Conservation (phyloP, 92 coral and sea anemone species). For the Paragorgia papillata region DNA sequence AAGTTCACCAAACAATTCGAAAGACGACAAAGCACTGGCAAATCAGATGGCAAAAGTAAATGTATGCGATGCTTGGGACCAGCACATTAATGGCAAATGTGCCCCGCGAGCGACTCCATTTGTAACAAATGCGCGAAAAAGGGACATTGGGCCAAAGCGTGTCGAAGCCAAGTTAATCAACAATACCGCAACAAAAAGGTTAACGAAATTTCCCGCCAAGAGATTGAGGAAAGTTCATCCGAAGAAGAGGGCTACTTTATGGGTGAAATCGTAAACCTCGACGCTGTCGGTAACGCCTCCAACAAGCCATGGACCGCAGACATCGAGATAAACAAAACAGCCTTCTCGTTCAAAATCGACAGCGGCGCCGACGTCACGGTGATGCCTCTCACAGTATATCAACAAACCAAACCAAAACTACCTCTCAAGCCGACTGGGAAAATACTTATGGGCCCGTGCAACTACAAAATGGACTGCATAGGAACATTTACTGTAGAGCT, state of each 20-base stretch:
- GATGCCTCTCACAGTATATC: slow-evolving; percentile 42
- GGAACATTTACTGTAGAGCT: slow-evolving; percentile 37
- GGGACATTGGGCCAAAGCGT: slow-evolving; percentile 30
- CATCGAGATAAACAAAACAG: slow-evolving; percentile 4
- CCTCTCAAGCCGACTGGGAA: slow-evolving; percentile 20
- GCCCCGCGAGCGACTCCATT: neutral
- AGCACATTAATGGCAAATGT: neutral
- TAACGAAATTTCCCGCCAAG: neutral
- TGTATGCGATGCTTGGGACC: slow-evolving; percentile 17
- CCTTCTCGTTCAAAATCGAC: slow-evolving; percentile 47
- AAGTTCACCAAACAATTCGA: too few species aligned
- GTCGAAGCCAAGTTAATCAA: neutral
- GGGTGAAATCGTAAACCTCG: neutral
- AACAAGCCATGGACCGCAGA: slow-evolving; percentile 25
- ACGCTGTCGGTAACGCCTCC: neutral
- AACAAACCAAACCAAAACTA: slow-evolving; percentile 41
- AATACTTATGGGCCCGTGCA: slow-evolving; percentile 49
- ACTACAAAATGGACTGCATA: slow-evolving; percentile 44
- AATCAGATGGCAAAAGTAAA: slow-evolving; percentile 11
- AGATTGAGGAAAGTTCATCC: neutral
- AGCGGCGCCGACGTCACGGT: slow-evolving; percentile 60
- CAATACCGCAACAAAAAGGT: neutral
- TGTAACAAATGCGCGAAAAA: slow-evolving; percentile 11
- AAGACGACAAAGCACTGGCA: slow-evolving; percentile 12
- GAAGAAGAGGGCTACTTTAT: neutral